Evolutionary conservation across 2,797 vertebrate species (phyloP).

Genomic region (Melanogrammus aeglefinus): DNA sequence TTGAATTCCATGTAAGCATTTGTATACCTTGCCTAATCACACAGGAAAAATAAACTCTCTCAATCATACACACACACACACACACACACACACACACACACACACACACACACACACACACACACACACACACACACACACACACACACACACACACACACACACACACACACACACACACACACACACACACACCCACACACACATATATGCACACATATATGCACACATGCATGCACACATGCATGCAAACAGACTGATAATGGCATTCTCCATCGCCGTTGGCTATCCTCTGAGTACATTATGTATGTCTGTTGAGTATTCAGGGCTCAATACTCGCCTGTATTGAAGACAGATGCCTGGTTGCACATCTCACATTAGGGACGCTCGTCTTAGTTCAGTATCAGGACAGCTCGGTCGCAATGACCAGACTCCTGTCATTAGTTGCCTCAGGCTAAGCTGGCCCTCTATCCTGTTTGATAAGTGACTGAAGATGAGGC

Average conservation of each 20-base stretch:
- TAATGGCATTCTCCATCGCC: not conserved
- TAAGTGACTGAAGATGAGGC: no score
- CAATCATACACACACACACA: no score
- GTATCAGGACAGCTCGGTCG: no score
- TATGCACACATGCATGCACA: conserved; percentile 12
- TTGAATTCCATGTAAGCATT: conserved; percentile 1
- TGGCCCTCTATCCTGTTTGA: no score
- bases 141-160: not conserved
- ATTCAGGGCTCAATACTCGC: not conserved
- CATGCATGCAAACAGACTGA: not conserved
- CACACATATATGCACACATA: conserved; percentile 14
- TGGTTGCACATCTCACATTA: not conserved
- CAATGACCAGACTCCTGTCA: no score
- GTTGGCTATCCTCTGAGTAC: not conserved
- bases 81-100: no score
- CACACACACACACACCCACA: conserved; percentile 12
- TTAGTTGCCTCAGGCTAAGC: no score
- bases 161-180: no score
- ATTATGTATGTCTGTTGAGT: not conserved
- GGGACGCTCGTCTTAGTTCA: no score
- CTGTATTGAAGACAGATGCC: no score
- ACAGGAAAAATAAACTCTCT: not conserved
- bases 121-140: not conserved
- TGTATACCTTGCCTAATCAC: no score
- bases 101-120: conserved; percentile 20